Evolutionary conservation across 2,113 vertebrate species (phyloP).

Genomic region (Rhinoderma darwinii): DNA sequence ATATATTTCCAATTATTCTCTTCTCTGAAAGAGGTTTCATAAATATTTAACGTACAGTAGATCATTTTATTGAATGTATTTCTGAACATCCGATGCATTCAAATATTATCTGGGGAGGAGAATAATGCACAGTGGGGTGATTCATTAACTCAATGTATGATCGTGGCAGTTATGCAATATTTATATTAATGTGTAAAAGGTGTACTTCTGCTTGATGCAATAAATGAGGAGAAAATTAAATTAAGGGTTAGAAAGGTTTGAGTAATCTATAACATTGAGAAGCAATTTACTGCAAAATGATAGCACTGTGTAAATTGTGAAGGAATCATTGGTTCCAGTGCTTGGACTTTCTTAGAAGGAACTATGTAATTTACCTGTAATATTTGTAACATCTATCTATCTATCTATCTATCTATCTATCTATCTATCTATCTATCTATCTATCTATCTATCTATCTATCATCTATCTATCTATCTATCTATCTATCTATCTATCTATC

Average conservation of each 20-base stretch:
- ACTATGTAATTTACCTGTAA: too few relatives aligned
- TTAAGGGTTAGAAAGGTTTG: background rate
- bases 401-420: too few relatives aligned
- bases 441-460: too few relatives aligned
- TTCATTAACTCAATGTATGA: slow-evolving; percentile 47
- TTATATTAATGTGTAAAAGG: slow-evolving; percentile 43
- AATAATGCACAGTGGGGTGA: slow-evolving; percentile 16
- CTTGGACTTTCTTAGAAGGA: too few relatives aligned
- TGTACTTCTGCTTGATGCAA: slow-evolving; percentile 25
- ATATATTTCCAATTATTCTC: slow-evolving; percentile 36
- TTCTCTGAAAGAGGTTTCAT: slow-evolving; percentile 25
- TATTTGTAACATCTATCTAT: too few relatives aligned
- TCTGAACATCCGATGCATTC: slow-evolving; percentile 37
- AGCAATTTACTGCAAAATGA: slow-evolving; percentile 8
- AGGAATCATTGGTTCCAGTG: too few relatives aligned
- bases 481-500: too few relatives aligned
- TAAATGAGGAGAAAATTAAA: slow-evolving; percentile 39
- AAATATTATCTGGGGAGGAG: slow-evolving; percentile 38
- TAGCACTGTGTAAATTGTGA: background rate
- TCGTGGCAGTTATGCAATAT: slow-evolving; percentile 47
- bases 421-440: too few relatives aligned
- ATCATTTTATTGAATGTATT: slow-evolving; percentile 44
- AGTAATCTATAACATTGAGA: background rate
- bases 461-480: too few relatives aligned
- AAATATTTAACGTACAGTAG: slow-evolving; percentile 39